phyloP scores from a whole-genome alignment of 2,113 vertebrate genomes.

The Cyprinodon brontotheroides region DNA sequence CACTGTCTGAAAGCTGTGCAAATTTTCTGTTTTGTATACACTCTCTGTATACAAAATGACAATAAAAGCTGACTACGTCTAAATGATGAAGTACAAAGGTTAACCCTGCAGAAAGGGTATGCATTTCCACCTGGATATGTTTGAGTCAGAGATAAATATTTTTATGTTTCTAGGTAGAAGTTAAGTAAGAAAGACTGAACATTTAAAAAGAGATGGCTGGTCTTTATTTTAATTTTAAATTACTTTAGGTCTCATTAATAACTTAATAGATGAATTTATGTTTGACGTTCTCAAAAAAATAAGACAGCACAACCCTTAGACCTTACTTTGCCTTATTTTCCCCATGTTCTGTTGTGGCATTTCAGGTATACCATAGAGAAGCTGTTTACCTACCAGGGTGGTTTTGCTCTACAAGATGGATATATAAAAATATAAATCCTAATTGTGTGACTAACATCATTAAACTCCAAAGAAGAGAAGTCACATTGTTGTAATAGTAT shows the following conservation, averaged over 20 bases:
- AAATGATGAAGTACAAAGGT: slow-evolving; percentile 17
- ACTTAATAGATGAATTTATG: no score
- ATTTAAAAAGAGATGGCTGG: slow-evolving; percentile 11
- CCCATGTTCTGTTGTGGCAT: no score
- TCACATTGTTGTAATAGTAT: not conserved
- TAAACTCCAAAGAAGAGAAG: not conserved
- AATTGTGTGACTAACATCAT: not conserved
- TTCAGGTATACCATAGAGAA: not conserved
- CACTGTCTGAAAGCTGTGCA: no score
- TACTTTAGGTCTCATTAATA: no score
- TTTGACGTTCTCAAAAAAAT: no score
- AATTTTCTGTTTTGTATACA: no score
- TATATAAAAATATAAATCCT: not conserved
- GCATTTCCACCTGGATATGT: slow-evolving; percentile 1
- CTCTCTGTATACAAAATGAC: no score
- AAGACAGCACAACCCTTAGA: no score
- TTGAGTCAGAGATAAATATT: slow-evolving; percentile 13
- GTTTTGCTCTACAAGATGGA: not conserved
- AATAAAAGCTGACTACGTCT: no score
- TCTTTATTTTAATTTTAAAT: slow-evolving; percentile 13
- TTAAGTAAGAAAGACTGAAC: slow-evolving; percentile 24
- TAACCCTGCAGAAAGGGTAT: slow-evolving; percentile 16
- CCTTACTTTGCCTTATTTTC: no score
- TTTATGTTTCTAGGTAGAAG: slow-evolving; percentile 13
- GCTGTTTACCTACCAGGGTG: not conserved